phyloP scores from a whole-genome alignment of 2,888 invertebrate genomes.

The Tenthredo amoena region DNA sequence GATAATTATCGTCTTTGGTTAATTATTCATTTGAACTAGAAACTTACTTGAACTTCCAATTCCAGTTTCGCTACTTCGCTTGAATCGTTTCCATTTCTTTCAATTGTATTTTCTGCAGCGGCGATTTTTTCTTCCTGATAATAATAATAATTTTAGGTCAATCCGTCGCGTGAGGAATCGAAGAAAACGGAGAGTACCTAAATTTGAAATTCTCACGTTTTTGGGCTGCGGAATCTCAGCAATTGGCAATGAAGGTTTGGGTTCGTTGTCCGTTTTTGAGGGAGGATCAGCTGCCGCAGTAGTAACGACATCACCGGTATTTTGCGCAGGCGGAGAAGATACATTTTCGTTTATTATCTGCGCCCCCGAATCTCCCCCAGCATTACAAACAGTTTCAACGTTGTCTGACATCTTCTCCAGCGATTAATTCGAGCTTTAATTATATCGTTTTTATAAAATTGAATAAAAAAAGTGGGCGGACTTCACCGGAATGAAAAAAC shows the following conservation, averaged over 20 bases:
- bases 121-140: constrained; percentile 11
- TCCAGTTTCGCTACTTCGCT: constrained; percentile 58
- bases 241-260: neutral
- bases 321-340: constrained; percentile 24
- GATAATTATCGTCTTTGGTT: neutral
- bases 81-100: constrained; percentile 52
- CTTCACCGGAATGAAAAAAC: neutral
- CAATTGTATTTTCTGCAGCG: neutral
- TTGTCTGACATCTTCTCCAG: constrained; percentile 63
- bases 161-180: neutral
- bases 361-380: constrained; percentile 61
- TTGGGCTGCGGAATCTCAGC: neutral
- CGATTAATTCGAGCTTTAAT: neutral
- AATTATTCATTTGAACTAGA: neutral
- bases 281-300: constrained; percentile 7
- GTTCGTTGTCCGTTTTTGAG: constrained; percentile 1
- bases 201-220: neutral
- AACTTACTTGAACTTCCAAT: constrained; percentile 64
- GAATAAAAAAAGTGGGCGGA: neutral
- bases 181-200: neutral
- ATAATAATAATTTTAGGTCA: neutral
- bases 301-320: constrained; percentile 27
- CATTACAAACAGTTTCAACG: constrained; percentile 56
- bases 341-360: constrained; percentile 52
- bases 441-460: neutral